Evolutionary conservation across 2,888 invertebrate genomes (phyloP), one percentile per base, ranked within the genome.

Genomic region (Hedychridium roseum): DNA sequence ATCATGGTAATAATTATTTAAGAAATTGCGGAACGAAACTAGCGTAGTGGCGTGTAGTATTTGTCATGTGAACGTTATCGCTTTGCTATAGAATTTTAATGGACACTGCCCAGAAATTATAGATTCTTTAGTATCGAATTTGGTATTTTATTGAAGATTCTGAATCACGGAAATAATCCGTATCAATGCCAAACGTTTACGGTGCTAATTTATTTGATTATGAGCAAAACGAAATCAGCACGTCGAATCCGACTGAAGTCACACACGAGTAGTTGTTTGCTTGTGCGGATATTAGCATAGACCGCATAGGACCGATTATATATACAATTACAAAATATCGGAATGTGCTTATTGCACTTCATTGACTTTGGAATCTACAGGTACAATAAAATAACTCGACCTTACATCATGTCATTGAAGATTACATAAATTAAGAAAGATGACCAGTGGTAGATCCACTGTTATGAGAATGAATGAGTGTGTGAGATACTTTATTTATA

Each of bases 401-500:
- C 38, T 45, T 46, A 50, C 43, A 54, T 47, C 27, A 52, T 63
- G 50, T 47, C 54, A 41, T 34, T 43, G 48, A 26, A 39, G 50
- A 45, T 60, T 48, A 49, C 54, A 40, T 59, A 60, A 65, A 68
- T 61, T 62, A 45, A 57, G 60, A 57, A 64, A 58, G 52, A 68
- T 66, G 65, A 69, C 57, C 62, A 68, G 60, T 73, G 73, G 66
- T 73, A 63, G 69, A 74, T 63, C 69, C 68, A 70, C 66, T 65
- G 69, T 64, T 60, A 65, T 50, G 55, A 70, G 76, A 72, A 71
- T 76, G 76, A 76, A 73, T 76, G 78, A 68, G 65, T 67, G 74
- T 70, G 75, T 72, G 75, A 66, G 65, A 66, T 64, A 68, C 63
- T 65, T 74, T 72, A 74, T 74, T 75, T 75, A 75, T 74, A 70